A percentile compares a stretch with the other conserved stretches of the same genome.
These are phyloP conservation scores for Phocoena sinus DNA, from an alignment of 2,113 vertebrate genomes.

Conservation along the genomic window DNA sequence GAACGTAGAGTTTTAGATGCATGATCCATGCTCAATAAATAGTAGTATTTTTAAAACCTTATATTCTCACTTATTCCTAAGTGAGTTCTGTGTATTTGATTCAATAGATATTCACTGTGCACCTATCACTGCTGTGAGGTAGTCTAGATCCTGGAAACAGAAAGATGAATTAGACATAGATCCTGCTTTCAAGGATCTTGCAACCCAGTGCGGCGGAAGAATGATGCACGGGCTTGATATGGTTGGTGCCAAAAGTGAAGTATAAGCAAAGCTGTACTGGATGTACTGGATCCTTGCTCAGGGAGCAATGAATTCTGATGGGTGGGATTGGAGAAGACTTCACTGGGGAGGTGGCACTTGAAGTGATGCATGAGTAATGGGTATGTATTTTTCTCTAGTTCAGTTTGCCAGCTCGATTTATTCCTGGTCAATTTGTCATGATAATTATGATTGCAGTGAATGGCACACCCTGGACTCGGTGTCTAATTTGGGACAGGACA, in stretches of 20 bases:
- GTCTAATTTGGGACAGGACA: not conserved
- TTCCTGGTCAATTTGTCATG: constrained; percentile 23
- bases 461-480: not conserved
- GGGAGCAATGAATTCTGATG: not conserved
- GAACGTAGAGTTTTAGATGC: not conserved
- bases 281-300: not conserved
- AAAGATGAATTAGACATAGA: not conserved
- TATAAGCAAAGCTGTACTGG: not conserved
- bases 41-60: not conserved
- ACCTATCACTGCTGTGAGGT: not conserved
- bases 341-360: not conserved
- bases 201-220: not conserved
- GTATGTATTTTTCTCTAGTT: not conserved
- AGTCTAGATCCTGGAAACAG: not conserved
- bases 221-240: not conserved
- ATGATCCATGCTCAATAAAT: not conserved
- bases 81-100: not conserved
- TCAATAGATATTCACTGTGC: not conserved
- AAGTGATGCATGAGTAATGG: not conserved
- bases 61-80: not conserved
- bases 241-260: not conserved
- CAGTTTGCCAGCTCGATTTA: not conserved
- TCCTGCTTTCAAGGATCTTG: not conserved
- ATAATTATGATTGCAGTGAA: not conserved
- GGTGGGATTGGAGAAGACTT: not conserved